phyloP scores from a whole-genome alignment of 2,113 vertebrate species.

The Hemicordylus capensis region DNA sequence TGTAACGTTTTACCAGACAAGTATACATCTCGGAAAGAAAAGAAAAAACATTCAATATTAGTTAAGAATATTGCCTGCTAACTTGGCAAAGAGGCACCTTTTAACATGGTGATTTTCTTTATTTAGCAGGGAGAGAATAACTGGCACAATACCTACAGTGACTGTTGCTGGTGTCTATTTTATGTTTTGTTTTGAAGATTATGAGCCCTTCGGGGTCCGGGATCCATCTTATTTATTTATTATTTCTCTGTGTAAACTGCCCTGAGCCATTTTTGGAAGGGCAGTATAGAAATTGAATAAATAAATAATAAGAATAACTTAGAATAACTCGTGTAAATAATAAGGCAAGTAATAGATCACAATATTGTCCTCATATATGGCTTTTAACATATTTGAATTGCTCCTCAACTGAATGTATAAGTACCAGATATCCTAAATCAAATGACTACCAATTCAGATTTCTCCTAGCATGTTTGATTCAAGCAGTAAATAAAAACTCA shows the following conservation, averaged over 20 bases:
- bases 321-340: not conserved
- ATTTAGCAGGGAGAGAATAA: too few species aligned
- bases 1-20: not conserved
- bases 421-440: constrained; percentile 1
- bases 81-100: too few species aligned
- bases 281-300: too few species aligned
- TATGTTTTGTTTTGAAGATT: too few species aligned
- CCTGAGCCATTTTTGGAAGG: not conserved
- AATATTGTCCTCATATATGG: not conserved
- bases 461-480: not conserved
- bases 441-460: not conserved
- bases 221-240: too few species aligned
- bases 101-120: too few species aligned
- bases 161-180: too few species aligned
- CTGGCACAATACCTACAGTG: too few species aligned
- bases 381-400: not conserved
- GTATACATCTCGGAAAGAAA: not conserved
- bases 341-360: not conserved
- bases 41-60: not conserved
- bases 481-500: constrained; percentile 16
- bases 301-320: too few species aligned
- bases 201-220: too few species aligned
- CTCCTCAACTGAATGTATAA: not conserved
- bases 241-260: too few species aligned
- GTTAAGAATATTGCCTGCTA: too few species aligned